Evolutionary conservation across 2,113 vertebrate species (phyloP).

Genomic region (Pelecanoides urinatrix): DNA sequence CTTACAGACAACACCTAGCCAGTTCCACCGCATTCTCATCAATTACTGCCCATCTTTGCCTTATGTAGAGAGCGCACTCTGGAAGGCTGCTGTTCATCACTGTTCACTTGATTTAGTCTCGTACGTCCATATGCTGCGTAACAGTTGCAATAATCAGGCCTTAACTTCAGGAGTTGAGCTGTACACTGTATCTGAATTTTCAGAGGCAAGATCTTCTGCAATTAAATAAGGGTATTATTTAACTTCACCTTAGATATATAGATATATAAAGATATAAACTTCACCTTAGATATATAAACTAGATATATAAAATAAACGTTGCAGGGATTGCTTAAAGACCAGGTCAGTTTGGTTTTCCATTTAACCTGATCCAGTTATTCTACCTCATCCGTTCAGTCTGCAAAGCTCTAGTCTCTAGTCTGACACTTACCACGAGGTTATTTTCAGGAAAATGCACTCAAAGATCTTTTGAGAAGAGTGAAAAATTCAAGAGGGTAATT

Average conservation of each 20-base stretch:
- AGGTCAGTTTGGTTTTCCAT: background rate
- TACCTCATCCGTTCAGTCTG: background rate
- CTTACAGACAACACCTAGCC: conserved; percentile 59
- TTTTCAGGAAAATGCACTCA: background rate
- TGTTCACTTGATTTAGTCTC: conserved; percentile 64
- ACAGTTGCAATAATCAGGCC: conserved; percentile 77
- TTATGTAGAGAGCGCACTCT: conserved; percentile 53
- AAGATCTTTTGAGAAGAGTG: background rate
- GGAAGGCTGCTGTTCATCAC: conserved; percentile 67
- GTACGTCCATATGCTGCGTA: conserved; percentile 3
- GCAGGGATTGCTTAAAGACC: background rate
- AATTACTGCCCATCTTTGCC: conserved; percentile 70
- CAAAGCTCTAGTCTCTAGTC: background rate
- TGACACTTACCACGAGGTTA: background rate
- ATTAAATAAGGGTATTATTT: background rate
- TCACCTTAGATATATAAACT: background rate
- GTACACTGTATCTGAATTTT: conserved; percentile 91
- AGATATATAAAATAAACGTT: background rate
- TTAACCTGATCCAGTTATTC: background rate
- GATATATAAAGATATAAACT: background rate
- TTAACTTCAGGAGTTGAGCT: conserved; percentile 89
- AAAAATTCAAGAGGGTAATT: background rate
- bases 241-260: background rate
- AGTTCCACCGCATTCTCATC: conserved; percentile 62
- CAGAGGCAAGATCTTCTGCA: conserved; percentile 90